Percentiles rank a stretch among this genome's conserved stretches.
Evolutionary conservation across 2,888 invertebrate species (phyloP).

Genomic region (Fragum whitleyi): DNA sequence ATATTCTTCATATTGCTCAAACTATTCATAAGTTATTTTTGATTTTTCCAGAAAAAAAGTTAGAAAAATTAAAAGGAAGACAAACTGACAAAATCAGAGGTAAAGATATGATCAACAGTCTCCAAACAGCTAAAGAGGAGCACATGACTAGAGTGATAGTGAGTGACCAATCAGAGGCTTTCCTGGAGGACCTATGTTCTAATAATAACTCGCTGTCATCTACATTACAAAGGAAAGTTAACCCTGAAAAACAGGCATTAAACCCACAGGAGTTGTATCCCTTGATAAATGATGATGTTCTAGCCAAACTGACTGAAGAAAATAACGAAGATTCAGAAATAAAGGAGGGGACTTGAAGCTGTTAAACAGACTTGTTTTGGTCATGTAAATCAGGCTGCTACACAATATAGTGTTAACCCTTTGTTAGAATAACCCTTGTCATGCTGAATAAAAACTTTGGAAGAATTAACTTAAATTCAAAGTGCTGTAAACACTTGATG

Average conservation of each 20-base stretch:
- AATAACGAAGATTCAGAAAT: background rate
- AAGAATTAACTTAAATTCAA: too few relatives aligned
- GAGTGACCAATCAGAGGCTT: constrained; percentile 1
- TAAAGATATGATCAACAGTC: constrained; percentile 51
- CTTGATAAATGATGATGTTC: constrained; percentile 52
- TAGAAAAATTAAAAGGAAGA: constrained; percentile 43
- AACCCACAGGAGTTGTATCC: constrained; percentile 55
- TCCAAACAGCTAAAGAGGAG: constrained; percentile 46
- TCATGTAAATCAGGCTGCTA: too few relatives aligned
- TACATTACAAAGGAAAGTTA: constrained; percentile 53
- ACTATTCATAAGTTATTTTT: too few relatives aligned
- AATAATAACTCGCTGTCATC: constrained; percentile 35
- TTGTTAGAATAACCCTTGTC: too few relatives aligned
- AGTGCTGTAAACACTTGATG: too few relatives aligned
- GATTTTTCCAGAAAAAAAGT: constrained; percentile 55
- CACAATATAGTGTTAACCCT: too few relatives aligned
- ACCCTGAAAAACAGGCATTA: constrained; percentile 61
- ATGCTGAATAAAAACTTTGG: too few relatives aligned
- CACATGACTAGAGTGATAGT: constrained; percentile 39
- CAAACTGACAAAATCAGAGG: constrained; percentile 34
- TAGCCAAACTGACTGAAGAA: constrained; percentile 46
- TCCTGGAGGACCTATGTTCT: constrained; percentile 22
- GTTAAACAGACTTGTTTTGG: too few relatives aligned
- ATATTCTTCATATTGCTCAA: too few relatives aligned
- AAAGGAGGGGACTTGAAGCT: background rate